Conservation (phyloP, 2,113 vertebrate genomes). For the Merops nubicus region DNA sequence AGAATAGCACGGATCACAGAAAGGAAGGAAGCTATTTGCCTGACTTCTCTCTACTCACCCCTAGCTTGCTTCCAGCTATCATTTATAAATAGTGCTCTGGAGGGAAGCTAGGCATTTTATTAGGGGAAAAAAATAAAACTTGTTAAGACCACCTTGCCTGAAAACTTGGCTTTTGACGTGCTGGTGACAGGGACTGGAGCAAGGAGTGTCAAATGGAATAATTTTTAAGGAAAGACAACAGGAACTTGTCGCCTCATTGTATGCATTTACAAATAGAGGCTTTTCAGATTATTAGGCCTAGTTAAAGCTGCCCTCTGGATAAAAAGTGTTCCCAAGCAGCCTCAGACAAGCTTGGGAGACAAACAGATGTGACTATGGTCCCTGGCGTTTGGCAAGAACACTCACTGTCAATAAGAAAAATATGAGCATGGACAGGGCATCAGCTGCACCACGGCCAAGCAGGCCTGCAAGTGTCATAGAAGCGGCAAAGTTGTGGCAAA, state of each 20-base stretch:
- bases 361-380: slow-evolving; percentile 89
- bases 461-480: slow-evolving; percentile 79
- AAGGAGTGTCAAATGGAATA: slow-evolving; percentile 80
- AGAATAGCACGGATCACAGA: slow-evolving; percentile 45
- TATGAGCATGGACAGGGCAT: slow-evolving; percentile 87
- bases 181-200: slow-evolving; percentile 77
- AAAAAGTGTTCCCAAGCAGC: slow-evolving; percentile 75
- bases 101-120: slow-evolving; percentile 65
- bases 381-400: slow-evolving; percentile 88
- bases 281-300: slow-evolving; percentile 77
- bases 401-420: slow-evolving; percentile 86
- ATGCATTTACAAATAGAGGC: slow-evolving; percentile 71
- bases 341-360: slow-evolving; percentile 77
- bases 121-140: slow-evolving; percentile 54
- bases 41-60: slow-evolving; percentile 60
- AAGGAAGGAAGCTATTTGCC: slow-evolving; percentile 62
- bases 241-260: slow-evolving; percentile 76
- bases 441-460: slow-evolving; percentile 80
- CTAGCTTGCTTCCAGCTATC: slow-evolving; percentile 65
- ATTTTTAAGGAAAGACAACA: slow-evolving; percentile 77
- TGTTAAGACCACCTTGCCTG: slow-evolving; percentile 75
- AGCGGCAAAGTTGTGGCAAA: slow-evolving; percentile 54
- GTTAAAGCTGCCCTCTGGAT: slow-evolving; percentile 83
- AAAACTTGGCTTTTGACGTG: slow-evolving; percentile 79
- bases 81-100: slow-evolving; percentile 64